A percentile compares a stretch with the other conserved stretches of the same genome.
These are phyloP conservation scores for Caenorhabditis zanzibari DNA, from an alignment of 2,888 invertebrate genomes.

Conservation along the genomic window DNA sequence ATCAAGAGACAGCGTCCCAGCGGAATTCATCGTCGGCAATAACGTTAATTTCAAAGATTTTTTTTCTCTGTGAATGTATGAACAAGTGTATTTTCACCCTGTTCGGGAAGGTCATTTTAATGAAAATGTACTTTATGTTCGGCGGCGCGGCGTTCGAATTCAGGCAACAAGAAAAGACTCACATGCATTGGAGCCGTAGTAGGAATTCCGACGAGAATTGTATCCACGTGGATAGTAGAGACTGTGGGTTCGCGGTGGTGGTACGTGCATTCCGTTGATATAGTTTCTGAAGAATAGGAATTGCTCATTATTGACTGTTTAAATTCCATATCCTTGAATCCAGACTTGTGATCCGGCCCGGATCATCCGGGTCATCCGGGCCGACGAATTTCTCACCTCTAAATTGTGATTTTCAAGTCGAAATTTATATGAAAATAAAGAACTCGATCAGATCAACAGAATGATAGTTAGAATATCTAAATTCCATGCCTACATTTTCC, in stretches of 20 bases:
- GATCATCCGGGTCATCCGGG: too few species aligned
- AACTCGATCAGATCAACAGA: too few species aligned
- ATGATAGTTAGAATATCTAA: too few species aligned
- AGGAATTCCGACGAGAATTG: constrained; percentile 53
- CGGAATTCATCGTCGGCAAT: constrained; percentile 24
- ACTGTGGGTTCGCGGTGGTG: constrained; percentile 67
- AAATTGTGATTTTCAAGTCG: too few species aligned
- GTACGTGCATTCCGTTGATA: constrained; percentile 63
- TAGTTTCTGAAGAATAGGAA: constrained; percentile 51
- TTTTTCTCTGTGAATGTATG: constrained; percentile 13
- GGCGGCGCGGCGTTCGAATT: not conserved
- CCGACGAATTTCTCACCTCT: too few species aligned
- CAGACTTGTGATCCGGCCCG: too few species aligned
- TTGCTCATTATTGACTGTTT: not conserved
- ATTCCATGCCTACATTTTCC: too few species aligned
- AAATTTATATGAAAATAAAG: too few species aligned
- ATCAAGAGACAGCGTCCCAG: constrained; percentile 28
- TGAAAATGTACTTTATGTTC: constrained; percentile 46
- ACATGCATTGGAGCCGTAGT: constrained; percentile 75
- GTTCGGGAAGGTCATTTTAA: constrained; percentile 35
- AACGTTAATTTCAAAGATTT: constrained; percentile 22
- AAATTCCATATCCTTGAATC: too few species aligned
- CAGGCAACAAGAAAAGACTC: constrained; percentile 48
- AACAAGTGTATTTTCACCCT: constrained; percentile 14
- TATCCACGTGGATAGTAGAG: constrained; percentile 74